Conservation (phyloP, 1,140 invertebrate genomes). For the Atopsyche davidsoni region DNA sequence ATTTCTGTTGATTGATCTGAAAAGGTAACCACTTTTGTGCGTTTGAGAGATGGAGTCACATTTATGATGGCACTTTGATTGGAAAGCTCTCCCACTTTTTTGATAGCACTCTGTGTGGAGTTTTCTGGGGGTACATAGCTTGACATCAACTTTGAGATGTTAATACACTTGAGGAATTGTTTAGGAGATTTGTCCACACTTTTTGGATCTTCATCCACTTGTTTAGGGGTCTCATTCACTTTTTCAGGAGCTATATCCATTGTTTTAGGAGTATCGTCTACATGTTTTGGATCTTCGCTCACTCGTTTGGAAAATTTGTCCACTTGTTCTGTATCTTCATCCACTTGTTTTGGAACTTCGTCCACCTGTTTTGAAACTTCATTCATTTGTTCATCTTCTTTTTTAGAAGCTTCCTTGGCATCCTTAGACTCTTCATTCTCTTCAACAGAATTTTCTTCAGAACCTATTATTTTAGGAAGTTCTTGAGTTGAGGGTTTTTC, state of each 20-base stretch:
- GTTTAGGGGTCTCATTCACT: background rate
- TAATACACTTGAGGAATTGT: constrained; percentile 13
- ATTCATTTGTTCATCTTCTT: too few relatives aligned
- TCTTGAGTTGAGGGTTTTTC: too few relatives aligned
- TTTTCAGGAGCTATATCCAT: background rate
- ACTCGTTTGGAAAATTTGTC: too few relatives aligned
- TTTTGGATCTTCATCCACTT: background rate
- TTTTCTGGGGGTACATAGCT: background rate
- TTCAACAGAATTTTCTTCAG: too few relatives aligned
- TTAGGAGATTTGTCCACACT: background rate
- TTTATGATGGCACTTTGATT: background rate
- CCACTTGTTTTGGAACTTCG: background rate
- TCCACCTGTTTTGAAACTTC: too few relatives aligned
- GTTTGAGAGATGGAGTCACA: too few relatives aligned
- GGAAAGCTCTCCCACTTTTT: background rate
- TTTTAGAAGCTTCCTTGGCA: too few relatives aligned
- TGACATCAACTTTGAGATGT: constrained; percentile 7
- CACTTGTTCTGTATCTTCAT: too few relatives aligned
- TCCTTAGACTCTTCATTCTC: too few relatives aligned
- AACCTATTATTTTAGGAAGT: too few relatives aligned
- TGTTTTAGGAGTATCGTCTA: background rate
- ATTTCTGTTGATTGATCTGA: constrained; percentile 8
- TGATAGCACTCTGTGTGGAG: background rate
- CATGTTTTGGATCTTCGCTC: background rate
- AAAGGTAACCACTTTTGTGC: constrained; percentile 11